Evolutionary conservation across 1,140 invertebrate genomes (phyloP), one percentile per base, ranked within the genome.

Genomic region (Subanguina moxae): DNA sequence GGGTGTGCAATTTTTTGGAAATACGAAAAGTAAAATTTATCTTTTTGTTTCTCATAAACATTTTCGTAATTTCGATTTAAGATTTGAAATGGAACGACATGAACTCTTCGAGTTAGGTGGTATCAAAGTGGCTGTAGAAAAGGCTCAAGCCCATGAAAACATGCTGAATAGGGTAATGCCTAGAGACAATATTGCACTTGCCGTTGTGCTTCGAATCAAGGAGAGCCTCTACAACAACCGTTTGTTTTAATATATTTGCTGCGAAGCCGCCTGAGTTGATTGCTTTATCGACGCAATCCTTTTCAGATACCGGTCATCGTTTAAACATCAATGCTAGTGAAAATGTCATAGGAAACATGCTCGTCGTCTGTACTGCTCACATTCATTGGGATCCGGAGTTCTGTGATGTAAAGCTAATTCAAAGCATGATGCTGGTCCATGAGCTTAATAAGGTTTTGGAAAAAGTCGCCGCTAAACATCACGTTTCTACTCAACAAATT

Each of bases 361-460:
- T 97, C 66, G 86, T 97, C 65, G 93, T 98, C 30, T 95, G 93
- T 82, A 97, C 94, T 3, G 94, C 94, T 42, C 96, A 99, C 85
- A 94, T 99, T 69, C 94, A 98, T 85, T 98, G 95, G 96, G 95
- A 99, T 87, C 96, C 96, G 0, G 94, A 98, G 85, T 98, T 90
- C 83, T 97, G 93, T 81, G 96, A 99, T 85, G 96, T 99, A n/a
- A 99, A 99, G 85, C 87, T 99, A 0, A 97, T 99, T 71, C 96
- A 99, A 84, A 96, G 92, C 17, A 97, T 99, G 91, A 97, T 98
- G 94, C 85, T 98, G 68, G 91, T 93, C 85, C 91, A 93, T 83
- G 94, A 97, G 84, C 76, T 89, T 13, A 82, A 84, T 67, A 78
- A 82, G 52, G 75, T 84, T 45, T 78, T 80, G 15, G 61, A 71